These are phyloP conservation scores for Sarcophaga rosellei DNA, from an alignment of 2,888 invertebrate genomes.

Conservation along the genomic window DNA sequence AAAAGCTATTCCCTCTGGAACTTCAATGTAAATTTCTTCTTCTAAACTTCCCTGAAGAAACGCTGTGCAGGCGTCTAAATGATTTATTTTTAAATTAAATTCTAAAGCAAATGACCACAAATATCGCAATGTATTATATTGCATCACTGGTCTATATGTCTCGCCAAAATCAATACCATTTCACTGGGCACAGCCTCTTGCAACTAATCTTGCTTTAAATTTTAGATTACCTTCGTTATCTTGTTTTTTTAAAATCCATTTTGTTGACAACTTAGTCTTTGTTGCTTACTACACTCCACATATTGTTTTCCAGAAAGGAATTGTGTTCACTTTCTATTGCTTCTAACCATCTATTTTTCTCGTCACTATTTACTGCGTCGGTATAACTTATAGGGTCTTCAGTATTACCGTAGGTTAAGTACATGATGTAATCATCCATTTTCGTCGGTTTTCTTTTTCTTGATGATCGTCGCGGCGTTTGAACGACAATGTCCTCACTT, in stretches of 20 bases:
- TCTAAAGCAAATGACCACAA: conserved; percentile 23
- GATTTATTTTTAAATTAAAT: conserved; percentile 25
- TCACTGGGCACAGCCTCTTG: conserved; percentile 71
- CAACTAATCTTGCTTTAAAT: conserved; percentile 70
- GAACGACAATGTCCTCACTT: not conserved
- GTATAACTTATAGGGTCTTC: conserved; percentile 11
- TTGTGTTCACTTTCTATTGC: conserved; percentile 3
- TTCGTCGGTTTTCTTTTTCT: conserved; percentile 1
- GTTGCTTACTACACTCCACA: conserved; percentile 18
- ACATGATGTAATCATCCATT: conserved; percentile 27
- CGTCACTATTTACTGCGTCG: conserved; percentile 22
- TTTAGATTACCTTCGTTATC: conserved; percentile 33
- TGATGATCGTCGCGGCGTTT: conserved; percentile 14
- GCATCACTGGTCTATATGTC: conserved; percentile 48
- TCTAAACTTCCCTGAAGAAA: conserved; percentile 40
- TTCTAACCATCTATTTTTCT: conserved; percentile 19
- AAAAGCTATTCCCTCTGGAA: conserved; percentile 35
- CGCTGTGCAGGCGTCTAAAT: conserved; percentile 40
- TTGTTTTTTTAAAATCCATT: conserved; percentile 21
- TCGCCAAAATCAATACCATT: conserved; percentile 65
- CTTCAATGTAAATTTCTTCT: conserved; percentile 39
- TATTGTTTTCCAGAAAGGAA: conserved; percentile 27
- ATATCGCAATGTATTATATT: conserved; percentile 5
- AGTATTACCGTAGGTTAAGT: not conserved
- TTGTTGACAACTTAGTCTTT: conserved; percentile 21